Evolutionary conservation across 2,888 invertebrate species (phyloP), one percentile per base, ranked within the genome.

Genomic region (Timema cristinae): DNA sequence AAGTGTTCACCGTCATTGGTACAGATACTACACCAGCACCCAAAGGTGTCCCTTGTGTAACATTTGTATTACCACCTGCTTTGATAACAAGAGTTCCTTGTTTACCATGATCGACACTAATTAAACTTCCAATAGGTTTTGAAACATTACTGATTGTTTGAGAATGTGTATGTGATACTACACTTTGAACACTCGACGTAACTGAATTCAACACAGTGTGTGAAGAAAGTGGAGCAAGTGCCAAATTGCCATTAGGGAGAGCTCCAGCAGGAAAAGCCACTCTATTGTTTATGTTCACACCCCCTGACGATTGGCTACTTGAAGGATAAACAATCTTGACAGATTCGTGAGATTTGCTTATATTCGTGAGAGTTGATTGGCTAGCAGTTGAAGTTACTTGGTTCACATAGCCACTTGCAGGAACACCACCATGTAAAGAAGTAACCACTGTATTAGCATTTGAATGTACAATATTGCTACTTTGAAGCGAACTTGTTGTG

Each of bases 181-280:
- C 75, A 74, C 76, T 77, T 75, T 78, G 80, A 76, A 83, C 82
- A 77, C 84, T 84, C n/a, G 84, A 81, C 15, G 84, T 82, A 66
- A 75, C 75, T 69, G 86, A 83, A 76, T 86, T 85, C 73, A 87
- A 82, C 76, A 87, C 85, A 74, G 86, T 84, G 77, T 85, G 86
- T 49, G 82, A 77, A 74, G 83, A 82, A 75, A 84, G 81, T 13
- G 84, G 83, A 72, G 86, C 82, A 77, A 90, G 85, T 74, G 88
- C 89, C 78, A 91, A 85, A 73, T 89, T 89, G 76, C 91, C 90
- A 83, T 91, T 92, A 67, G 89, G 88, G 78, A 91, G 81, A 52
- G 81, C 80, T 56, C 81, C 80, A 15, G 87, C 84, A 81, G 90
- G 90, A 77, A 85, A 84, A 71, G 88, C 86, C 74, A 89, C 86